Conservation (phyloP, 2,888 invertebrate genomes). For the Caenorhabditis sp. region DNA sequence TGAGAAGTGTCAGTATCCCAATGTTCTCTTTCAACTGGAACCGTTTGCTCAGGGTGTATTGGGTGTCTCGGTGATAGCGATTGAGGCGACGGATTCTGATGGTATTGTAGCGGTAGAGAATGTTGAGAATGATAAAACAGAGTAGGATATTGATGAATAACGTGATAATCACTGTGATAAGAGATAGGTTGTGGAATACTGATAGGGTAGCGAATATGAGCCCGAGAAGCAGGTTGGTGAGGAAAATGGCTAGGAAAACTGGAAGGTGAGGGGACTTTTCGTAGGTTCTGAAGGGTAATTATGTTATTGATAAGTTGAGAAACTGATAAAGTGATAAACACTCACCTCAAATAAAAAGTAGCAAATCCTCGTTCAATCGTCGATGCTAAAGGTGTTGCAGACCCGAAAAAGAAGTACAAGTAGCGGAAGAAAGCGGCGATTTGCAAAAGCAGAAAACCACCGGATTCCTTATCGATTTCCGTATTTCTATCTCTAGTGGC, state of each 20-base stretch:
- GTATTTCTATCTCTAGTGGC: too few species aligned
- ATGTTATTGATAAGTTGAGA: too few species aligned
- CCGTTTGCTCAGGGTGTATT: slow-evolving; percentile 36
- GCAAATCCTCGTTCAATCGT: slow-evolving; percentile 44
- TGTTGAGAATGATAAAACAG: slow-evolving; percentile 18
- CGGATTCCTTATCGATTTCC: background rate
- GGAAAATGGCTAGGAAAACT: slow-evolving; percentile 1
- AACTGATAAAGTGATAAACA: background rate
- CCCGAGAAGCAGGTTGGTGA: slow-evolving; percentile 4
- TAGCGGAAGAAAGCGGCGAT: slow-evolving; percentile 34
- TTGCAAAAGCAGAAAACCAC: slow-evolving; percentile 12
- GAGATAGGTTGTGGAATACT: slow-evolving; percentile 12
- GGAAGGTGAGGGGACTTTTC: slow-evolving; percentile 25
- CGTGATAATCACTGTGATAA: slow-evolving; percentile 7
- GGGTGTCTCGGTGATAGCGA: slow-evolving; percentile 32
- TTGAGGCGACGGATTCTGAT: slow-evolving; percentile 23
- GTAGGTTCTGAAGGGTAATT: slow-evolving; percentile 42
- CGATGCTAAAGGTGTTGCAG: slow-evolving; percentile 22
- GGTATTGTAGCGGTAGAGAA: slow-evolving; percentile 34
- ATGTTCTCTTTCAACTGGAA: slow-evolving; percentile 53
- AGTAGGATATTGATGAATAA: background rate
- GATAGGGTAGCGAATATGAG: slow-evolving; percentile 5
- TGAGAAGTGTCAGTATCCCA: slow-evolving; percentile 24
- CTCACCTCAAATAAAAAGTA: slow-evolving; percentile 24
- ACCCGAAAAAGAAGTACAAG: slow-evolving; percentile 41